Percentiles rank a stretch among this genome's conserved stretches.
phyloP scores from a whole-genome alignment of 2,113 vertebrate species.

The Prinia subflava region DNA sequence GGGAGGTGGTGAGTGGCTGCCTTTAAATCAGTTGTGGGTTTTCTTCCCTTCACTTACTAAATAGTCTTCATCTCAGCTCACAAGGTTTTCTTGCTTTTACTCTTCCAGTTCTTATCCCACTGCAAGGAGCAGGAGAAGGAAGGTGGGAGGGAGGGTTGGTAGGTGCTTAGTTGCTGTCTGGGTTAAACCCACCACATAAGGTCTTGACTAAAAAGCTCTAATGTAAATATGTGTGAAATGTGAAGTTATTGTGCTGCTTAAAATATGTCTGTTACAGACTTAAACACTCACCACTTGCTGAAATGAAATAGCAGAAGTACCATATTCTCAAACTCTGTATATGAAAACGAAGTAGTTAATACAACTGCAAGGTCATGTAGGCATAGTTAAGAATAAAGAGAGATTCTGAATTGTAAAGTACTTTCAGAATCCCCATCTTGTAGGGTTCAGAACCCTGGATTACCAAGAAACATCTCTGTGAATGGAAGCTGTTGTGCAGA shows the following conservation, averaged over 20 bases:
- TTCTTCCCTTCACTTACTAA: neutral
- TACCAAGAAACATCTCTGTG: neutral
- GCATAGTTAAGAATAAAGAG: neutral
- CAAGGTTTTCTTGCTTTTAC: neutral
- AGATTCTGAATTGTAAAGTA: neutral
- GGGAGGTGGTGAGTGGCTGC: neutral
- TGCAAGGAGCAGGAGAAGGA: neutral
- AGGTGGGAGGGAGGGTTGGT: fast-evolving
- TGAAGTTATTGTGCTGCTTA: neutral
- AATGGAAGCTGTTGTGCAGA: neutral
- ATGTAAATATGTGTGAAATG: neutral
- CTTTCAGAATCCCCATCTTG: neutral
- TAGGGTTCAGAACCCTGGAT: neutral
- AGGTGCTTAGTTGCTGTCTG: neutral
- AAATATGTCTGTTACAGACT: neutral
- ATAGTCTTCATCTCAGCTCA: neutral
- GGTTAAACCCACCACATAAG: neutral
- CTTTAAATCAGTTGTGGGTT: neutral
- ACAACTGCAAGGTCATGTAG: neutral
- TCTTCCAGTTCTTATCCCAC: neutral
- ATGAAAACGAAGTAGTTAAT: neutral
- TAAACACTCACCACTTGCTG: neutral
- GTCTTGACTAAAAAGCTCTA: neutral
- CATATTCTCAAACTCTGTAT: neutral
- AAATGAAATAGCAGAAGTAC: neutral